Evolutionary conservation across 2,888 invertebrate species (phyloP).

Genomic region (Drosophila histrio): DNA sequence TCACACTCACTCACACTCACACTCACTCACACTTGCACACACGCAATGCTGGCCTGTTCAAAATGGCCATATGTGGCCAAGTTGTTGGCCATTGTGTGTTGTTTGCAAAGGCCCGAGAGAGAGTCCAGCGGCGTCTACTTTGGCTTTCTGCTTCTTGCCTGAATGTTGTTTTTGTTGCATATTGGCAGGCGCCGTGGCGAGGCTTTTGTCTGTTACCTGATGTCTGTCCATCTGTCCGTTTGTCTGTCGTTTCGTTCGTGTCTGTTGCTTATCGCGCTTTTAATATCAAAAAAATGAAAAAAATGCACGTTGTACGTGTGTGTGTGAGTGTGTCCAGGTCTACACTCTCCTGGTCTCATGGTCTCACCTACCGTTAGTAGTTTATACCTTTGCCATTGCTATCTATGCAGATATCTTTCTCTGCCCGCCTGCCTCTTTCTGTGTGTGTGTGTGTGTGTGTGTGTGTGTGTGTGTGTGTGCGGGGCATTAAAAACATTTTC

Average conservation of each 20-base stretch:
- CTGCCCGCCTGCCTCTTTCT: constrained; percentile 31
- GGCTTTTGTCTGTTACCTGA: constrained; percentile 64
- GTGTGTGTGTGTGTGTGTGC: constrained; percentile 24
- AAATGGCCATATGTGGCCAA: constrained; percentile 79
- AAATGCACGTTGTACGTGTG: constrained; percentile 42
- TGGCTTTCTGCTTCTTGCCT: constrained; percentile 32
- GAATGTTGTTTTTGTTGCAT: constrained; percentile 54
- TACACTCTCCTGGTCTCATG: constrained; percentile 18
- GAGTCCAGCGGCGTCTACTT: constrained; percentile 30
- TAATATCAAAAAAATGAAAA: constrained; percentile 67
- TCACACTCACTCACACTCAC: constrained; percentile 52
- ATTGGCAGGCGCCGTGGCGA: constrained; percentile 56
- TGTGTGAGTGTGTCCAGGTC: constrained; percentile 14
- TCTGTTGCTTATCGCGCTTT: constrained; percentile 76
- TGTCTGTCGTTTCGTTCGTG: constrained; percentile 41
- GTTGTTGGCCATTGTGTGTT: constrained; percentile 63
- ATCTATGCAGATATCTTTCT: constrained; percentile 79
- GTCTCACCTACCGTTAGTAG: constrained; percentile 27
- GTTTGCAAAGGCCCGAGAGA: constrained; percentile 36
- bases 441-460: constrained; percentile 6
- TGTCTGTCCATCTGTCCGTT: constrained; percentile 35
- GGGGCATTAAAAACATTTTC: constrained; percentile 76
- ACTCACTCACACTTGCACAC: constrained; percentile 29
- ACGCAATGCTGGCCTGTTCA: constrained; percentile 61
- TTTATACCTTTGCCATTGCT: constrained; percentile 53